Evolutionary conservation across 64 coral and sea anemone genomes (phyloP), one percentile per base, ranked within the genome.

Genomic region (Pocillopora damicornis): DNA sequence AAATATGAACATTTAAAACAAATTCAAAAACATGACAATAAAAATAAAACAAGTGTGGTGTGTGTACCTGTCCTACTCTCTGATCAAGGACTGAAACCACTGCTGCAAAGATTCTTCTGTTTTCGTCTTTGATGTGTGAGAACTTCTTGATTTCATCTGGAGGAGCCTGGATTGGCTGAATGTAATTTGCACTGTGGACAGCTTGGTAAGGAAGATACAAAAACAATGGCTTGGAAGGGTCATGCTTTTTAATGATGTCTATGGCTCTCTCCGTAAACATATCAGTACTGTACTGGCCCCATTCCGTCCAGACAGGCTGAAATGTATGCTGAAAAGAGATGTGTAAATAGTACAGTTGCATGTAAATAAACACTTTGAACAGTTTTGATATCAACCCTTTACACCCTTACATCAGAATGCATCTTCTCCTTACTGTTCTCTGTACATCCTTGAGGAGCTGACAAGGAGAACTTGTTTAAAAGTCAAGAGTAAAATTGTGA

Each of bases 261-360:
- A 88, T 20, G 5, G 75, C 87, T 45, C 65, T 59, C 9, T 88
- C 87, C 23, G 87, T 88, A 61, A 88, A 88, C 11, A 88, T 59
- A 26, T 88, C 1, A 1, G 87, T 88, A 23, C 87, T 59, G 34
- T 88, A 88, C 18, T 88, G 77, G 60, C 87, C 87, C 87, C 87
- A 88, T 35, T 88, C 59, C 23, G 62, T 78, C 26, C n/a, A 22
- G 23, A 88, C 75, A 9, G 87, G 87, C 87, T 88, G 59, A 14
- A 62, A 61, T 59, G 12, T 60, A 51, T 51, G 42, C 42, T 51
- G 11, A 13, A 75, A 13, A n/a, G 36, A 75, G 14, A 17, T 18
- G 16, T 30, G 15, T 20, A 18, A 8, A 2, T 67, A 71, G n/a
- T 71, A 71, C 22, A 30, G 12, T 5, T 16, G 17, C 16, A 20